phyloP scores from a whole-genome alignment of 2,797 vertebrate genomes.

The Phalanger gymnotis region DNA sequence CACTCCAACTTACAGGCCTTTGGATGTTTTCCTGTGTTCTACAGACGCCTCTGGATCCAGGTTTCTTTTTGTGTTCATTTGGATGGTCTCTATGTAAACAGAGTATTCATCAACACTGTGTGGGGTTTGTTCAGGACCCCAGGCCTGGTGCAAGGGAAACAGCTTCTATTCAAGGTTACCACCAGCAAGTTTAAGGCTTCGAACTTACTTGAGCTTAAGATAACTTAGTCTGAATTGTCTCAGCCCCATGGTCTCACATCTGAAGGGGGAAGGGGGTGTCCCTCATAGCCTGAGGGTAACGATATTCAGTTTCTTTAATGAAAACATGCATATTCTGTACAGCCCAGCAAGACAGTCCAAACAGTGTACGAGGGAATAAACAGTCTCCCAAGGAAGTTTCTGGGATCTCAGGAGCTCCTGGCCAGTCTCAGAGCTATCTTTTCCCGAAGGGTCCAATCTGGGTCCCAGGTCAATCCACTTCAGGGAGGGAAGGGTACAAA shows the following conservation, averaged over 20 bases:
- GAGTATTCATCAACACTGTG: neutral
- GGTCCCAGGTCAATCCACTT: neutral
- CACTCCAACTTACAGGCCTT: neutral
- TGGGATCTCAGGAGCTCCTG: neutral
- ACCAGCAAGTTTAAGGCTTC: conserved; percentile 50
- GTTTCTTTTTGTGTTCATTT: conserved; percentile 53
- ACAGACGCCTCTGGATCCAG: neutral
- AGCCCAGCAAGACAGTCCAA: neutral
- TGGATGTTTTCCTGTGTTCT: conserved; percentile 24
- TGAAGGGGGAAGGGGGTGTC: neutral
- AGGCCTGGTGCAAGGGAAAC: conserved; percentile 10
- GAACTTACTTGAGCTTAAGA: conserved; percentile 10
- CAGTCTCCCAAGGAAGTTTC: neutral
- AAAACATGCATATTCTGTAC: neutral
- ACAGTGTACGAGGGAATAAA: neutral
- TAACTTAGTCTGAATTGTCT: neutral
- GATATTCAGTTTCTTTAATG: neutral
- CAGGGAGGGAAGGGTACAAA: neutral
- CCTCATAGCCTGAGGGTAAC: neutral
- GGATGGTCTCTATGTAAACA: conserved; percentile 68
- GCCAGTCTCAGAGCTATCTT: neutral
- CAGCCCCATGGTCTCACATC: neutral
- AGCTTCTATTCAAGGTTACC: conserved; percentile 42
- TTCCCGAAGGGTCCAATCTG: neutral
- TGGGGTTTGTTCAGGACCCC: conserved; percentile 21